Base-by-base conservation (phyloP, 1,140 invertebrate species). In the Bombyx mandarina region DNA sequence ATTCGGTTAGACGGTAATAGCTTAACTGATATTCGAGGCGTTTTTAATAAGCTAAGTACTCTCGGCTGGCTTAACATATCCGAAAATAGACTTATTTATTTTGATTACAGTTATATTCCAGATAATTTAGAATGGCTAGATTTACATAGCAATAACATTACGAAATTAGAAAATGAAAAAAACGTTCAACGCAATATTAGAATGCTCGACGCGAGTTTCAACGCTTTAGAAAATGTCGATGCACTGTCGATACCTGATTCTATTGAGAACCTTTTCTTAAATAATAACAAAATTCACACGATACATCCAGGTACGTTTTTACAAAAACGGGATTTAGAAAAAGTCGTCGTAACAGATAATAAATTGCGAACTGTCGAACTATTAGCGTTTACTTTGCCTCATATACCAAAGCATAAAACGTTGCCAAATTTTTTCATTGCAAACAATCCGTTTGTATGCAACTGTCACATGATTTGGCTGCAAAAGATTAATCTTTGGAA, bases 381-480 rank as follows among this genome's bases (percentile, higher is more conserved):
- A 50, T 89, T 90, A 6, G 91, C 94, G 9, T 89, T 96, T 56
- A 90, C 90, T 58, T 73, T 96, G 62, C 89, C 90, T 56, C 87
- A 90, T 66, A 91, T 94, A 52, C 89, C 90, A 2, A 90, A 90
- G 66, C 88, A 92, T 60, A 90, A 88, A 70, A 89, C 92, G 61
- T 73, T 94, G 65, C 93, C 93, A 10, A 91, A 92, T 79, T 94
- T 95, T 80, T 94, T 93, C 76, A 92, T 95, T 63, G 93, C 92
- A n/a, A 91, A 92, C 63, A 96, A 96, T 90, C 93, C 94, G 9
- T 93, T 96, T 76, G 88, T 93, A 54, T 96, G 94, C 77, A 93
- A 96, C 76, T 96, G 94, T 86, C 91, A 91, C 45, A 94, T 96
- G 94, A 94, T 95, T 80, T 96, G 94, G 94, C 75, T 97, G 54